Base-by-base conservation (phyloP, 1,140 invertebrate species). In the Listronotus bonariensis region DNA sequence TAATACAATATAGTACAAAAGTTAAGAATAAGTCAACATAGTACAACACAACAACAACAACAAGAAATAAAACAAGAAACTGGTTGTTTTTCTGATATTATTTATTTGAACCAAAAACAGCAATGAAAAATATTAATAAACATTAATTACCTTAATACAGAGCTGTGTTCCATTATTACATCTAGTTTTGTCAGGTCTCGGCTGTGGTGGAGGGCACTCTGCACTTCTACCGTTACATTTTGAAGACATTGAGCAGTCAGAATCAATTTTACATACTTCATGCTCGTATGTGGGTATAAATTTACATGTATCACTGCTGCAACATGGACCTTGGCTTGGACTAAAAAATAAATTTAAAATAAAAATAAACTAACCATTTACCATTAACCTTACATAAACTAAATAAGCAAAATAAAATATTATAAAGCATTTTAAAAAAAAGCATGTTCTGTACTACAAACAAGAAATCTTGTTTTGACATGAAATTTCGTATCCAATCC, bases 251-350 rank as follows among this genome's bases (percentile, higher is more conserved):
- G 89, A 94, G 79, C 96, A 99, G 70, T 98, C 95, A 8, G 91
- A 91, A 71, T 92, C 90, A 60, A 87, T 83, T 78, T 91, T 90
- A 76, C 96, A 98, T 66, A 87, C 85, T 65, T 88, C 83, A 57
- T 85, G 84, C 63, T 82, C 80, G 20, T 80, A 80, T 17, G 81
- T 76, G 45, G 82, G 80, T 56, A 94, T 88, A 80, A 96, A 98
- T 60, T 85, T 81, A 78, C 97, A 99, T 11, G 83, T 86, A 45
- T 87, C 85, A 64, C 89, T 86, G 76, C 87, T 83, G 77, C 97
- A 99, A 78, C 97, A 99, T 31, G 96, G 95, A 15, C 97, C 97
- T 86, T 98, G 92, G 62, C 95, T 96, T 0, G 97, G 96, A 79
- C 95, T 96, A 82, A 42, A 83, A 77, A 67, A 67, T 34, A 71